phyloP scores from a whole-genome alignment of 1,140 invertebrate genomes.

The Halesus radiatus region DNA sequence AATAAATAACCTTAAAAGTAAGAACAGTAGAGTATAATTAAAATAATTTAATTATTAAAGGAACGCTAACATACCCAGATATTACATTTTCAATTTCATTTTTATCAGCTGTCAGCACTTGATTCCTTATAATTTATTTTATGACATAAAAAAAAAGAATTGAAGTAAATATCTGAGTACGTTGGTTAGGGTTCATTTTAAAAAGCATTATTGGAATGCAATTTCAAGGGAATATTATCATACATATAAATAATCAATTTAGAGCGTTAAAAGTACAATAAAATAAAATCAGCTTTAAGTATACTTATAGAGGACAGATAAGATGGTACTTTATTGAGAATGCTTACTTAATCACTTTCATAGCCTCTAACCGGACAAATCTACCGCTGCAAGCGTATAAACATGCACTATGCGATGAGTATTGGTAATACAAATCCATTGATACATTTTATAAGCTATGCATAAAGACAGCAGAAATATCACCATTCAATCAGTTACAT shows the following conservation, averaged over 20 bases:
- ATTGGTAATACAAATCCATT: no score
- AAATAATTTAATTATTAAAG: constrained; percentile 23
- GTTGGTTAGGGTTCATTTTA: background rate
- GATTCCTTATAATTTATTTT: background rate
- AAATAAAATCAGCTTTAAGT: background rate
- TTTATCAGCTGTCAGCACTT: background rate
- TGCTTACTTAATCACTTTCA: no score
- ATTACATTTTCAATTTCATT: background rate
- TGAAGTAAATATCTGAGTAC: background rate
- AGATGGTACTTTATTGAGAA: no score
- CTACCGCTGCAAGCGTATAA: no score
- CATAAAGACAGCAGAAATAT: no score
- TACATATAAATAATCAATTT: constrained; percentile 1
- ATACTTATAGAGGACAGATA: no score
- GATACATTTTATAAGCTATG: no score
- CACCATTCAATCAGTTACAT: no score
- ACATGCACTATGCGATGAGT: no score
- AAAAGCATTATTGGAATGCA: constrained; percentile 36
- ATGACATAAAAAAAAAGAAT: background rate
- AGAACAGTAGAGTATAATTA: constrained; percentile 9
- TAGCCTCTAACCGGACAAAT: no score
- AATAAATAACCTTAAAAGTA: constrained; percentile 39
- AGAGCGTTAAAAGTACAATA: background rate
- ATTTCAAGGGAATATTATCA: constrained; percentile 30
- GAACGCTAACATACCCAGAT: constrained; percentile 23